These are phyloP conservation scores for Ephestia elutella DNA, from an alignment of 1,140 invertebrate species.

Conservation along the genomic window DNA sequence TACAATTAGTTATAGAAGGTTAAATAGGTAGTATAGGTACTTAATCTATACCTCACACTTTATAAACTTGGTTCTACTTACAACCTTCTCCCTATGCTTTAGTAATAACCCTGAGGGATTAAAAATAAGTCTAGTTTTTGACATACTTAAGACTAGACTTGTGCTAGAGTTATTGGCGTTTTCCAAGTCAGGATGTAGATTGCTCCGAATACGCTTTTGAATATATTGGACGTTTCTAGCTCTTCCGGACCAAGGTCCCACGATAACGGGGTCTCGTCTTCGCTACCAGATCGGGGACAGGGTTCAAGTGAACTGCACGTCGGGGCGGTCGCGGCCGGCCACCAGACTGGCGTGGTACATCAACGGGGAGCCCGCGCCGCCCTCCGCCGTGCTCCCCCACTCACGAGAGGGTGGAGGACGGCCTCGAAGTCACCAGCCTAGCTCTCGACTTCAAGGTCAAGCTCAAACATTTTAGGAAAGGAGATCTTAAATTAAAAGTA, in stretches of 20 bases:
- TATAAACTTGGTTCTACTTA: too few species aligned
- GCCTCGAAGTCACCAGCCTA: slow-evolving; percentile 82
- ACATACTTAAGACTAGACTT: too few species aligned
- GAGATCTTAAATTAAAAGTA: slow-evolving; percentile 88
- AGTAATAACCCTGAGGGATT: too few species aligned
- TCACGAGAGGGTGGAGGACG: slow-evolving; percentile 66
- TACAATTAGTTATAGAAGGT: too few species aligned
- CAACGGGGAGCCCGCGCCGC: slow-evolving; percentile 86
- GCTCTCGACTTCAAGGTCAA: slow-evolving; percentile 84
- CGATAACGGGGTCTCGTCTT: slow-evolving; percentile 84
- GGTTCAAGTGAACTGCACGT: slow-evolving; percentile 89
- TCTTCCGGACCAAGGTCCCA: slow-evolving; percentile 86
- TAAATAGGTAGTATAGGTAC: too few species aligned
- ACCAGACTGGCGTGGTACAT: slow-evolving; percentile 90
- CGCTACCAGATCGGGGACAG: slow-evolving; percentile 88
- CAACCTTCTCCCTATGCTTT: too few species aligned
- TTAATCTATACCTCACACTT: too few species aligned
- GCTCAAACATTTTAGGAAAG: slow-evolving; percentile 84
- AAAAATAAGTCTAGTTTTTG: too few species aligned
- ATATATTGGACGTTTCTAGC: slow-evolving; percentile 73
- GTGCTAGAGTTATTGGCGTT: too few species aligned
- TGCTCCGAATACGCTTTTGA: too few species aligned
- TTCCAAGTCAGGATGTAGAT: too few species aligned
- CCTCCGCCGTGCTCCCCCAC: slow-evolving; percentile 51
- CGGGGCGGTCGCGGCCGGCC: slow-evolving; percentile 86